Base-by-base conservation (phyloP, 2,113 vertebrate species). In the Petrocephalus zakoni region DNA sequence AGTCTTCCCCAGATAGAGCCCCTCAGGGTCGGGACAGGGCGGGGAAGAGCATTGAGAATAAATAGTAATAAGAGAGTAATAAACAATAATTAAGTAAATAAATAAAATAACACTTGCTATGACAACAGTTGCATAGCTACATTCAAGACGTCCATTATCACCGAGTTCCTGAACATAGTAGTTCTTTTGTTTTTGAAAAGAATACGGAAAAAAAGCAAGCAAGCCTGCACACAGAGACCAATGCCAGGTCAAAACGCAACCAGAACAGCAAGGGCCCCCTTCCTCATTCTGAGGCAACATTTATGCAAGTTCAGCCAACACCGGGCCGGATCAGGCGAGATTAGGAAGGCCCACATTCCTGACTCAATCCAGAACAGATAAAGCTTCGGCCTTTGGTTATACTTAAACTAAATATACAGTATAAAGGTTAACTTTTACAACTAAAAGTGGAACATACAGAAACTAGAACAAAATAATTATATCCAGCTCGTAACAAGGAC, bases 401-500 rank as follows among this genome's bases (percentile, higher is more conserved):
- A 75, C 68, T 42, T 75, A 78, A 19, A 78, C 72, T 78, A 42
- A 78, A 78, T 83, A 83, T 83, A 49, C 21, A 81, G 42, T 21
- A 81, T 42, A 46, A 81, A 42, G 37, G 46, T 34, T 49, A 85
- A 53, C 49, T 85, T 85, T 53, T 53, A 87, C 34, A 61, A 17
- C 29, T 19, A 17, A 64, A 46, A 61, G 34, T 87, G 34, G 29
- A 64, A 37, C 72, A 78, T 19, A 42, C 13, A 78, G 72, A 78
- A 52, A 86, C 51, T 46, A 72, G 55, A 72, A 72, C 37, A 87
- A 37, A 87, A 87, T 19, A 87, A 87, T 83, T 47, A 83, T 49
- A 83, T 83, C 75, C 75, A 81, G 15, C 34, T 46, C 75, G 46
- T 81, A 81, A 46, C 37, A 81, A 46, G 75, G 75, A 81, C 37